Evolutionary conservation across 2,113 vertebrate species (phyloP).

Genomic region (Falco punctatus): DNA sequence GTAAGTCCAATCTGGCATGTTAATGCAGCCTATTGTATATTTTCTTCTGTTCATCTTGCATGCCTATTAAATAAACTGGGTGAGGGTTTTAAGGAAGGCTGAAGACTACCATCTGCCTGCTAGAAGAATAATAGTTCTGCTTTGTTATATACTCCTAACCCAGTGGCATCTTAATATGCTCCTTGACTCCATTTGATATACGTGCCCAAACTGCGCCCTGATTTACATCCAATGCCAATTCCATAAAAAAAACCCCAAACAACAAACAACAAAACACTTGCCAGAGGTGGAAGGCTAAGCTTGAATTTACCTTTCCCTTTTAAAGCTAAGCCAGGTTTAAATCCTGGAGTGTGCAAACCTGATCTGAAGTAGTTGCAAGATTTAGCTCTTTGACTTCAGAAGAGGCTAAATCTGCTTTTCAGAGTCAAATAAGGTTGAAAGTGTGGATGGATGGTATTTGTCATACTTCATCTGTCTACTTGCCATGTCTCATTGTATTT

Average conservation of each 20-base stretch:
- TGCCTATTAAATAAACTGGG: constrained; percentile 39
- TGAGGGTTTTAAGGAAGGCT: constrained; percentile 27
- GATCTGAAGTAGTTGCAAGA: background rate
- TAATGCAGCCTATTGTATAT: constrained; percentile 49
- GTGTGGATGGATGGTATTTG: background rate
- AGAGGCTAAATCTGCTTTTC: background rate
- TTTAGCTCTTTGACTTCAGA: background rate
- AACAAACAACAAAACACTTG: background rate
- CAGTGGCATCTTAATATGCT: background rate
- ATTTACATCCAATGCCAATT: background rate
- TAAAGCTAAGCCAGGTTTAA: background rate
- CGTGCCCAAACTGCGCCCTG: background rate
- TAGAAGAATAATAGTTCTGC: constrained; percentile 26
- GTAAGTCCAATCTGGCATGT: constrained; percentile 45
- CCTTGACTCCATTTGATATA: background rate
- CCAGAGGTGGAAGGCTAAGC: background rate
- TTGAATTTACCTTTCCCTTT: background rate
- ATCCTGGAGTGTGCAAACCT: background rate
- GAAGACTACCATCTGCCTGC: constrained; percentile 53
- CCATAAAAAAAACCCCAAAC: background rate
- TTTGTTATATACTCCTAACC: constrained; percentile 1
- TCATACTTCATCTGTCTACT: background rate
- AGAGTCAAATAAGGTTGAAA: background rate
- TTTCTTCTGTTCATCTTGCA: background rate
- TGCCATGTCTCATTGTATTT: background rate